Evolutionary conservation across 2,113 vertebrate genomes (phyloP).

Genomic region (Dipodomys stephensi): DNA sequence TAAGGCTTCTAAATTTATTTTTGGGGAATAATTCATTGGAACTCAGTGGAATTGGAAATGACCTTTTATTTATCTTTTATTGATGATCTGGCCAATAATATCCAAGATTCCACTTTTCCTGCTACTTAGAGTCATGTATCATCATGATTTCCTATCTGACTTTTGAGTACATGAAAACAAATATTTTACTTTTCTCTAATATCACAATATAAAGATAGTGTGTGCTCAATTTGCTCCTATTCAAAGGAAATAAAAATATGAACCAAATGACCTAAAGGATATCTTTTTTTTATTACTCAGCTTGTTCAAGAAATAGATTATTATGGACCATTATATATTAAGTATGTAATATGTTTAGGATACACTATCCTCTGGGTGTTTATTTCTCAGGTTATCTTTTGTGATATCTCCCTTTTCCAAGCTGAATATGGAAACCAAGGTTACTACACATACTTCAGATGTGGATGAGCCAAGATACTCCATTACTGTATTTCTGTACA

Average conservation of each 20-base stretch:
- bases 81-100: slow-evolving; percentile 41
- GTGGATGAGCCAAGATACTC: not conserved
- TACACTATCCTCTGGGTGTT: not conserved
- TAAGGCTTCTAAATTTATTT: not conserved
- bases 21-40: not conserved
- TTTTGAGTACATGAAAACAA: slow-evolving; percentile 71
- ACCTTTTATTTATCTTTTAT: slow-evolving; percentile 59
- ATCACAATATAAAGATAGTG: not conserved
- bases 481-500: not conserved
- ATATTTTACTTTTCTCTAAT: slow-evolving; percentile 67
- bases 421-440: not conserved
- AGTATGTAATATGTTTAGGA: not conserved
- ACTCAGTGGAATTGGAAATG: not conserved
- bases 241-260: not conserved
- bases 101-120: not conserved
- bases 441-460: not conserved
- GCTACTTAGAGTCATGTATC: slow-evolving; percentile 55
- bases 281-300: not conserved
- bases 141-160: slow-evolving; percentile 50
- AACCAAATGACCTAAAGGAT: not conserved
- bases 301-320: not conserved
- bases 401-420: not conserved
- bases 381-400: not conserved
- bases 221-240: slow-evolving; percentile 56
- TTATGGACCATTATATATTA: not conserved